Conservation (phyloP, 37 sponge, comb jelly and placozoan genomes). For the Bolinopsis microptera region DNA sequence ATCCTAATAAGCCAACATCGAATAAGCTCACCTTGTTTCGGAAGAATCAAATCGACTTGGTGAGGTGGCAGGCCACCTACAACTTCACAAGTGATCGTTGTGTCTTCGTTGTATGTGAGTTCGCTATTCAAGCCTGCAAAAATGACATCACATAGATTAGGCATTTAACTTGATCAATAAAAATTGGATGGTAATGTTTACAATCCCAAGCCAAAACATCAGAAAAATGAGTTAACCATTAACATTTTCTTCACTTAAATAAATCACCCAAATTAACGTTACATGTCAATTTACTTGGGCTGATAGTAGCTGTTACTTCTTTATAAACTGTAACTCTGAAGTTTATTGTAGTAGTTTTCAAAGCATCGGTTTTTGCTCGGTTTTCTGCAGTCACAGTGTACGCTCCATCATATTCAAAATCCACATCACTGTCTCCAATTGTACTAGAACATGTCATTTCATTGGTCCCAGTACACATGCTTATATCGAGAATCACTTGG, state of each 20-base stretch:
- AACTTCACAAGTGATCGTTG: conserved; percentile 8
- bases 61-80: conserved; percentile 1
- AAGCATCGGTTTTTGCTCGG: neutral
- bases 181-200: no score
- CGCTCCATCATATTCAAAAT: neutral
- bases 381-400: conserved; percentile 32
- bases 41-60: neutral
- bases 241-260: no score
- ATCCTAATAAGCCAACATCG: neutral
- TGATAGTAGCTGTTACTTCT: neutral
- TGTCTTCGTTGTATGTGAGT: neutral
- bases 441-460: conserved; percentile 8
- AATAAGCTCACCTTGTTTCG: neutral
- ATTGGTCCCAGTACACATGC: conserved; percentile 13
- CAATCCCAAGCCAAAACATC: no score
- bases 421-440: neutral
- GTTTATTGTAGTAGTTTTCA: neutral
- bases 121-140: neutral
- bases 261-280: no score
- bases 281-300: neutral
- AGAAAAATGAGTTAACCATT: no score
- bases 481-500: neutral
- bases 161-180: no score
- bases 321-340: neutral
- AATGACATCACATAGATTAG: no score